Base-by-base conservation (phyloP, 1,140 invertebrate genomes). In the Drosophila bocki region DNA sequence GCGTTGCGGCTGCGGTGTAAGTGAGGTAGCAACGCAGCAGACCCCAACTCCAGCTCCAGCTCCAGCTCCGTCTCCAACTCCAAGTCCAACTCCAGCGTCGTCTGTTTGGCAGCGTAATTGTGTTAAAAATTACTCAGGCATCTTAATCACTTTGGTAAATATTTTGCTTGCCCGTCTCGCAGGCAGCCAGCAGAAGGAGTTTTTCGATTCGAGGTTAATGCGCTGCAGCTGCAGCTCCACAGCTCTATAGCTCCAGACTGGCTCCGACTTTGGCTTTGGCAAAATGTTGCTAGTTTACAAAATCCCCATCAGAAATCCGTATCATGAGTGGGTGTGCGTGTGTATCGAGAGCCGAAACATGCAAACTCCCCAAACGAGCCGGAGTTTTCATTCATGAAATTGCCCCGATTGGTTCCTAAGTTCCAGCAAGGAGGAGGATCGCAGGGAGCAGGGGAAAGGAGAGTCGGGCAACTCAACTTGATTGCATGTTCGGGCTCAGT, bases 81-180 rank as follows among this genome's bases (percentile, higher is more conserved):
- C 64, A 53, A 75, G 74, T 77, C 65, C 64, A 68, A 75, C 75
- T 75, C 62, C 58, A 54, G 54, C 77, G 83, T 87, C 83, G 83
- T 83, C 83, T 88, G 80, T 87, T 88, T 88, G 80, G 88, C 87
- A 88, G 85, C 85, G 85, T 90, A 90, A 90, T 90, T 90, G 85
- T 90, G 85, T 90, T 90, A 90, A 90, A 90, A 90, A 90, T 90
- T 90, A 90, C 85, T 90, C 85, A 90, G 85, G 85, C 85, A 90
- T 90, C 85, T 90, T 90, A 90, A 90, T 90, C 85, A 90, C 85
- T 90, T 91, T 90, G 85, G 85, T 90, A 90, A 90, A 90, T 90
- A 90, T 90, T 90, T 88, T 88, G 84, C 84, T 82, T 78, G 84
- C 47, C 69, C 77, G 62, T 64, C 50, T 50, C 59, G 44, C 56